These are phyloP conservation scores for Psococerastis gibbosa DNA, from an alignment of 2,888 invertebrate species.

Conservation along the genomic window DNA sequence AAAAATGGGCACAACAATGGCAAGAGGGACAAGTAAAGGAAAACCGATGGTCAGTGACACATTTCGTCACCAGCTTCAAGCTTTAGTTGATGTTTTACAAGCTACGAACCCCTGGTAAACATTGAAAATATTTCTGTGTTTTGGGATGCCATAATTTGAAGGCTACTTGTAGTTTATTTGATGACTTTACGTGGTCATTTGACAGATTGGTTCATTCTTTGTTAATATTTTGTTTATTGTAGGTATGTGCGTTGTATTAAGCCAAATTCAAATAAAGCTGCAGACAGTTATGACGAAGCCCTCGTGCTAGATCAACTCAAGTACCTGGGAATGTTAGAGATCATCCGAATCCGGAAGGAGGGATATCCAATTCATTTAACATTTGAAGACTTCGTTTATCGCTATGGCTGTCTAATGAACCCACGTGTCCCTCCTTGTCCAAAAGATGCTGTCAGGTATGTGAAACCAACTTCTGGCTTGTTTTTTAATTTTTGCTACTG, in stretches of 20 bases:
- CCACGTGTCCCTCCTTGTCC: slow-evolving; percentile 28
- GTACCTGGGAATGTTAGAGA: slow-evolving; percentile 85
- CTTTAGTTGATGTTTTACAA: slow-evolving; percentile 74
- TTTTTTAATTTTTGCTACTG: slow-evolving; percentile 2
- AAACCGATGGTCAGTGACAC: slow-evolving; percentile 81
- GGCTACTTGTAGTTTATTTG: too few relatives aligned
- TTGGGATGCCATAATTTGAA: too few relatives aligned
- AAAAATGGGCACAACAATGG: slow-evolving; percentile 36
- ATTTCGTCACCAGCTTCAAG: slow-evolving; percentile 70
- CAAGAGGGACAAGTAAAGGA: slow-evolving; percentile 71
- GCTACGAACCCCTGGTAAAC: slow-evolving; percentile 71
- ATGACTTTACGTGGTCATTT: not conserved
- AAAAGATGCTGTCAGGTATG: slow-evolving; percentile 25
- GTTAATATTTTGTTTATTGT: slow-evolving; percentile 1
- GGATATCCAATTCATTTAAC: slow-evolving; percentile 75
- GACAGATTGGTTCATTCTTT: slow-evolving; percentile 2
- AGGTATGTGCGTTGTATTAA: slow-evolving; percentile 86
- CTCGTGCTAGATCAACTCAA: slow-evolving; percentile 72
- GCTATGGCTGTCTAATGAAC: slow-evolving; percentile 51
- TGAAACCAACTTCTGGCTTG: slow-evolving; percentile 21
- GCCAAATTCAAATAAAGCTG: slow-evolving; percentile 66
- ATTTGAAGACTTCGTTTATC: slow-evolving; percentile 50
- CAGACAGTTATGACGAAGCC: slow-evolving; percentile 58
- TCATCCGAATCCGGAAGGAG: slow-evolving; percentile 75
- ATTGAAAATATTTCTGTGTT: too few relatives aligned